Evolutionary conservation across 2,797 vertebrate genomes (phyloP).

Genomic region (Urocyon cinereoargenteus): DNA sequence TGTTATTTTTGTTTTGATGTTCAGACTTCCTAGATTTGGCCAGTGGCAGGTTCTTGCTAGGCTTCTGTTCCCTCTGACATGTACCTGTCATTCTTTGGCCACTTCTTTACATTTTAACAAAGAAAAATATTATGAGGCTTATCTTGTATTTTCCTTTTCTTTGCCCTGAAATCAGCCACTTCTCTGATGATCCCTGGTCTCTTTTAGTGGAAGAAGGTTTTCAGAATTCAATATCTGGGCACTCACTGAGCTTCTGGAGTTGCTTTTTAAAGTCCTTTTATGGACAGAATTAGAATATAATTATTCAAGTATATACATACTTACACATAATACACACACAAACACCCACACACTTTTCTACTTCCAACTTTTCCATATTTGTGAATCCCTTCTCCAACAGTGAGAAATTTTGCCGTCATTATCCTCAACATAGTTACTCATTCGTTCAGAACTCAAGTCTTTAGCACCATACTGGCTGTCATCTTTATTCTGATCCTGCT

Average conservation of each 20-base stretch:
- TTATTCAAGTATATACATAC: not conserved
- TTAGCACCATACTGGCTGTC: not conserved
- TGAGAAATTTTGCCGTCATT: not conserved
- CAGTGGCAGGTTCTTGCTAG: not conserved
- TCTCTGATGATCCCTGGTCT: not conserved
- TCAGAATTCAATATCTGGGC: not conserved
- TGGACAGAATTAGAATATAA: not conserved
- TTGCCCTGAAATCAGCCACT: not conserved
- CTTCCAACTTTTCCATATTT: not conserved
- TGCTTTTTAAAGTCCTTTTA: not conserved
- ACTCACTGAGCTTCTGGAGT: not conserved
- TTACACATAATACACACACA: not conserved
- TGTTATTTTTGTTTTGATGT: not conserved
- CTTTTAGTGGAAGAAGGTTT: not conserved
- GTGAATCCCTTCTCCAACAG: not conserved
- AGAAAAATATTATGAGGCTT: not conserved
- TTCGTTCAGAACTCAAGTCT: not conserved
- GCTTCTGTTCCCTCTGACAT: not conserved
- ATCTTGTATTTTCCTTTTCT: not conserved
- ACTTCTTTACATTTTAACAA: not conserved
- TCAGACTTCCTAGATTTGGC: not conserved
- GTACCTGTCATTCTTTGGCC: not conserved
- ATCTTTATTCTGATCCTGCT: not conserved
- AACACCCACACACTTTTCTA: not conserved
- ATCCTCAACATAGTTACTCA: not conserved